Evolutionary conservation across 2,797 vertebrate species (phyloP).

Genomic region (Chelidonichthys spinosus): DNA sequence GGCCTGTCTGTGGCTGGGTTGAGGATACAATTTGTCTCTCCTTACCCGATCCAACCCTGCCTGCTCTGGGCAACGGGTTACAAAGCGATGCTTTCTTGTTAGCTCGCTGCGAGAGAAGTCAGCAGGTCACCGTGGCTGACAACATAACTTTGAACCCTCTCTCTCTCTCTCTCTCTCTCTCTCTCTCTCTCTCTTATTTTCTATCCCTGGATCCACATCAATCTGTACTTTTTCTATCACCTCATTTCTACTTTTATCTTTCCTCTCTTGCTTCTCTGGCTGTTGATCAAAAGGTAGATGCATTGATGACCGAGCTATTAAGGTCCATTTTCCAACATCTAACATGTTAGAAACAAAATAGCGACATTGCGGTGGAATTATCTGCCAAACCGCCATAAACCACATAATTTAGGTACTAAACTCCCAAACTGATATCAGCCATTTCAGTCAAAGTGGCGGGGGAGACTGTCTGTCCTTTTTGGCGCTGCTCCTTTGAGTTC

Average conservation of each 20-base stretch:
- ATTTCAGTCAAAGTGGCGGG: conserved; percentile 33
- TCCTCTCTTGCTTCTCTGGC: background rate
- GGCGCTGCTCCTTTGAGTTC: conserved; percentile 55
- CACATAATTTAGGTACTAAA: conserved; percentile 42
- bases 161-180: background rate
- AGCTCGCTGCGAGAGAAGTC: conserved; percentile 55
- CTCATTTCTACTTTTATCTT: conserved; percentile 25
- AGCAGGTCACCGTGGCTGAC: conserved; percentile 48
- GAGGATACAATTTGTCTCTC: conserved; percentile 63
- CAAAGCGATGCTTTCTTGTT: conserved; percentile 59
- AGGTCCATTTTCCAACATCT: conserved; percentile 16
- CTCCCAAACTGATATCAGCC: conserved; percentile 48
- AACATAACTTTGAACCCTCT: conserved; percentile 51
- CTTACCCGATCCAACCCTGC: conserved; percentile 39
- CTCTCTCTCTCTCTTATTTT: conserved; percentile 2
- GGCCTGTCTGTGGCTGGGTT: conserved; percentile 51
- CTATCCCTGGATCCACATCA: conserved; percentile 7
- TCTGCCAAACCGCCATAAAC: conserved; percentile 32
- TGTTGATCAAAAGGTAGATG: conserved; percentile 5
- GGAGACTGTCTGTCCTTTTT: conserved; percentile 46
- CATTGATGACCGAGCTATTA: background rate
- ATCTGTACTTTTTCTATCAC: conserved; percentile 25
- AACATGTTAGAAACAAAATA: conserved; percentile 30
- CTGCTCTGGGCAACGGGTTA: conserved; percentile 52
- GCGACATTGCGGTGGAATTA: conserved; percentile 10